Base-by-base conservation (phyloP, 2,888 invertebrate species). In the Trichopoda pennipes region DNA sequence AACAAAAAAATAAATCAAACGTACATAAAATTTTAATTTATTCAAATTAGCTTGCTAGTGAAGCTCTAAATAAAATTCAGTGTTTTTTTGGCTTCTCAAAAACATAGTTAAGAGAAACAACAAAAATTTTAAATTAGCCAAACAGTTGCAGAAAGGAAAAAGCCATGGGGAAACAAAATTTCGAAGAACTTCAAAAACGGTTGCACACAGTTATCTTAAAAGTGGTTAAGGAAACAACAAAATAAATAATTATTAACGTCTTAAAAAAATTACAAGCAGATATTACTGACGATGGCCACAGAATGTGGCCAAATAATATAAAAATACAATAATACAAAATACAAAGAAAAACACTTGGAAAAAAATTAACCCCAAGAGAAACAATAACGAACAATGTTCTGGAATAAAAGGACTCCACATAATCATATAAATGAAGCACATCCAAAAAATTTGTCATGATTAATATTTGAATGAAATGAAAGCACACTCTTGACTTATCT, bases 251-350 rank as follows among this genome's bases (percentile, higher is more conserved):
- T 49, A 47, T 38, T 70, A 75, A 80, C 38, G 47, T 69, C 56
- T 72, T 49, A 42, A 69, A 51, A 73, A 72, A 28, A 6, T 2
- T 74, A 53, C 61, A 81, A 77, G 83, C 80, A 79, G 38, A 56
- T 58, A 70, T 78, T 79, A 84, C 74, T 84, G 82, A 80, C 66
- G 78, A 82, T 77, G 69, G 73, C 66, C 81, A 63, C 77, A 84
- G 72, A 68, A 61, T 63, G 60, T 73, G 44, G 66, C 73, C 42
- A 74, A 53, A 73, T 73, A 73, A 44, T 63, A 21, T 21, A 55
- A n/a, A 63, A 70, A 70, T n/a, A n/a, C n/a, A n/a, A n/a, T n/a
- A 35, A 2, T 17, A 32, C 53, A 63, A 16, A 12, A 69, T 21
- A 28, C 21, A 42, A 51, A 76, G 38, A 53, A 21, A 76, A 76